Conservation (phyloP, 2,888 invertebrate species). For the Malthinus flaveolus region DNA sequence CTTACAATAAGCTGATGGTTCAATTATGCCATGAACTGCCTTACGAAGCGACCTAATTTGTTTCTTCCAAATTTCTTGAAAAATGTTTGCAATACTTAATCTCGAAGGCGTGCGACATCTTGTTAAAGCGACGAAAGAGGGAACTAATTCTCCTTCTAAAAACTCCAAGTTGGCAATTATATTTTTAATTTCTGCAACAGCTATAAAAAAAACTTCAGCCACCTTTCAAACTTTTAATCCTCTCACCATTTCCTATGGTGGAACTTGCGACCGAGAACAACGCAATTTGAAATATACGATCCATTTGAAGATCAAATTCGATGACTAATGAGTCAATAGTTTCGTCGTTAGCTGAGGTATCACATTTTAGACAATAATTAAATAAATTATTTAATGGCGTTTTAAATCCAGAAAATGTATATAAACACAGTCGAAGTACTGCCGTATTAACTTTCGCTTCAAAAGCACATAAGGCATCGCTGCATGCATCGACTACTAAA, state of each 20-base stretch:
- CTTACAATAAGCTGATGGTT: conserved; percentile 70
- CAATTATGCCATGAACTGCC: conserved; percentile 67
- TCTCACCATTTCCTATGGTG: conserved; percentile 51
- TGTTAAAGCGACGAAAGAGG: conserved; percentile 58
- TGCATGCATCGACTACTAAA: conserved; percentile 63
- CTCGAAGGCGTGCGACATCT: conserved; percentile 57
- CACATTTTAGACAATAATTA: conserved; percentile 37
- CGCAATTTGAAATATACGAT: conserved; percentile 70
- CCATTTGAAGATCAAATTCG: conserved; percentile 69
- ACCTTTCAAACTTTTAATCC: neutral
- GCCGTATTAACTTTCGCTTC: conserved; percentile 70
- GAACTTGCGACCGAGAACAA: conserved; percentile 70
- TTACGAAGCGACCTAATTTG: conserved; percentile 63
- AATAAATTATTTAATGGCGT: conserved; percentile 42
- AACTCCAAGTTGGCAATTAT: conserved; percentile 70
- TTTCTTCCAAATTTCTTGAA: conserved; percentile 63
- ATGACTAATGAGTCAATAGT: conserved; percentile 61
- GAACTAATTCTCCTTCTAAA: conserved; percentile 68
- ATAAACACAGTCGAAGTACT: conserved; percentile 61
- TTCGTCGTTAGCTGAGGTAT: conserved; percentile 32
- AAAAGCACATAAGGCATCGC: conserved; percentile 64
- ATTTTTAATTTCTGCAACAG: conserved; percentile 63
- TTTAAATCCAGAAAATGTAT: conserved; percentile 49
- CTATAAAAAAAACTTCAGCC: conserved; percentile 50
- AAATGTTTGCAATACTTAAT: conserved; percentile 57